Base-by-base conservation (phyloP, 2,797 vertebrate genomes). In the Bovichtus variegatus region DNA sequence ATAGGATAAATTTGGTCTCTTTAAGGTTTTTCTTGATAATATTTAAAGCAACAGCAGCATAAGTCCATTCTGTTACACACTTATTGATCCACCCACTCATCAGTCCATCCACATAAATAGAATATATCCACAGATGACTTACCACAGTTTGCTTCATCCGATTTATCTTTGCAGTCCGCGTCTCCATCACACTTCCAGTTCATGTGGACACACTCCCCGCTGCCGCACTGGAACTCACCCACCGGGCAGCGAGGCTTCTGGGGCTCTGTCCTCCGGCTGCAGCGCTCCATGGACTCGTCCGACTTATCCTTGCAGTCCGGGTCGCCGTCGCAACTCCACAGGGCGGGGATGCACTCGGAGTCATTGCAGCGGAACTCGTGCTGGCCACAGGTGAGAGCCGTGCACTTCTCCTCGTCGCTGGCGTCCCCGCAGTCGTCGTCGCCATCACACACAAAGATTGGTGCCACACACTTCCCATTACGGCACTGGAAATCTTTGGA, bases 131-230 rank as follows among this genome's bases (percentile, higher is more conserved):
- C 15, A 10, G 40, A 1, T 15, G 40, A 94, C 97, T 97, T 92
- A 99, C 98, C 94, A 87, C 98, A 99, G 87, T 96, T 95, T 73
- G 94, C 93, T 92, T 99, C 98, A 6, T 99, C 98, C 0, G 97
- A 99, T 86, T 97, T 97, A 92, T 99, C 98, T 91, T 99, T 99
- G 95, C 98, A 99, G 95, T 99, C 98, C 2, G 95, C 95, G 0
- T 98, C 98, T 0, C 98, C 98, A 0, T 99, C 98, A 0, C 98
- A 99, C 91, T 97, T 98, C 98, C 98, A 99, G 95, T 96, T 97
- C 71, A 96, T 94, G 86, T 96, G 98, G 83, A 99, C 94, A 47
- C 98, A 99, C 61, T 99, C 97, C 0, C 98, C 97, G 0, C 95
- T 99, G 53, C 94, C 88, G 3, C 98, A 96, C 76, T 92, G 94